Evolutionary conservation across 1,140 invertebrate species (phyloP).

Genomic region (Microplitis demolitor): DNA sequence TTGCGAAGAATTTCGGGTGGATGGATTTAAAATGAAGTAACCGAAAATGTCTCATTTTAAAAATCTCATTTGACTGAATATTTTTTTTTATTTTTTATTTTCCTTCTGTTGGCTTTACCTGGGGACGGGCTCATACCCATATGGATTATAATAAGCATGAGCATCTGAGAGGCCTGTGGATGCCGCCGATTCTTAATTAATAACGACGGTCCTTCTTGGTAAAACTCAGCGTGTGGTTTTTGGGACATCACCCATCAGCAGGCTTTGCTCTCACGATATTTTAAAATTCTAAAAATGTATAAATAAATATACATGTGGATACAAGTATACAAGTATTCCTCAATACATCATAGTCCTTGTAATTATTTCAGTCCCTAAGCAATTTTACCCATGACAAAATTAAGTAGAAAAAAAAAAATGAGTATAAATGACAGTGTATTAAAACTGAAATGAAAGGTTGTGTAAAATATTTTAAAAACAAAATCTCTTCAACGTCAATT

Average conservation of each 20-base stretch:
- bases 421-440: too few relatives aligned
- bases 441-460: neutral
- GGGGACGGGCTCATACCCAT: neutral
- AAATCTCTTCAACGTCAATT: conserved; percentile 1
- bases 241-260: neutral
- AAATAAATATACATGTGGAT: neutral
- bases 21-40: too few relatives aligned
- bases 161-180: conserved; percentile 13
- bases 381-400: neutral
- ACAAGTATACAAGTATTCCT: too few relatives aligned
- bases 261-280: neutral
- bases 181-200: conserved; percentile 48
- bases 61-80: too few relatives aligned
- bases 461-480: neutral
- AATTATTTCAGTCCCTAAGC: neutral
- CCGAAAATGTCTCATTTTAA: too few relatives aligned
- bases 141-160: conserved; percentile 20
- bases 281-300: conserved; percentile 6
- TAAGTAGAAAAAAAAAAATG: neutral
- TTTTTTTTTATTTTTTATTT: neutral
- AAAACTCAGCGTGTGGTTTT: conserved; percentile 47
- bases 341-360: too few relatives aligned
- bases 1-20: too few relatives aligned
- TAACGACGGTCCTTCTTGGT: conserved; percentile 48
- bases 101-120: too few relatives aligned